phyloP scores from a whole-genome alignment of 1,140 invertebrate genomes.

The Drosophila athabasca region DNA sequence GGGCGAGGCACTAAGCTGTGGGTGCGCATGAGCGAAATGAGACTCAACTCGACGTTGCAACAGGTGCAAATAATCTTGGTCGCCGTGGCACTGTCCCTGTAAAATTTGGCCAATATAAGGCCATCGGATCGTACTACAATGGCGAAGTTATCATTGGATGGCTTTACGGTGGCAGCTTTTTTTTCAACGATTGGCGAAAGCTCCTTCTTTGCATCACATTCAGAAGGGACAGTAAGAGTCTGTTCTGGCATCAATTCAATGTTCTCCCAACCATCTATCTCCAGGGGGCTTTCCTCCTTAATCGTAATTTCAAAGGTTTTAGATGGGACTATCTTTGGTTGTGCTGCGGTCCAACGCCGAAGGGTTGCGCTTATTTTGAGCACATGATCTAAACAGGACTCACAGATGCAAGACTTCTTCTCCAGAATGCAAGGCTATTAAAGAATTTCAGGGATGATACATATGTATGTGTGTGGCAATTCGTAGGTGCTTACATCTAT shows the following conservation, averaged over 20 bases:
- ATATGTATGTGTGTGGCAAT: not conserved
- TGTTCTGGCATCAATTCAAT: not conserved
- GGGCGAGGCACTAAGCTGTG: not conserved
- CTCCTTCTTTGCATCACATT: too few relatives aligned
- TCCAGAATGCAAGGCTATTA: conserved; percentile 5
- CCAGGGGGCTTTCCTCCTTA: conserved; percentile 8
- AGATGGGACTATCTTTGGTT: not conserved
- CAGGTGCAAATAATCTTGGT: conserved; percentile 23
- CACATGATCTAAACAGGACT: conserved; percentile 2
- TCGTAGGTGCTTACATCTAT: conserved; percentile 45
- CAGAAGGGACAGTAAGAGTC: not conserved
- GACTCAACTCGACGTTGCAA: conserved; percentile 7
- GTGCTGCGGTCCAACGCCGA: conserved; percentile 4
- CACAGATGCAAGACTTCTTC: conserved; percentile 13
- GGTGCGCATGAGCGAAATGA: conserved; percentile 9
- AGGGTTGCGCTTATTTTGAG: conserved; percentile 11
- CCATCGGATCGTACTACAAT: conserved; percentile 13
- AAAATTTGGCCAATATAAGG: conserved; percentile 7
- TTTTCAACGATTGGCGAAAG: too few relatives aligned
- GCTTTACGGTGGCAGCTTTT: too few relatives aligned
- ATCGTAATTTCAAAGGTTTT: too few relatives aligned
- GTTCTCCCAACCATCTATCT: conserved; percentile 32
- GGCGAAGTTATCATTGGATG: not conserved
- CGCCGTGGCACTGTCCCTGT: conserved; percentile 16
- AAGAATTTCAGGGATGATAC: not conserved